Conservation (phyloP, 2,888 invertebrate species). For the Steinernema hermaphroditum region DNA sequence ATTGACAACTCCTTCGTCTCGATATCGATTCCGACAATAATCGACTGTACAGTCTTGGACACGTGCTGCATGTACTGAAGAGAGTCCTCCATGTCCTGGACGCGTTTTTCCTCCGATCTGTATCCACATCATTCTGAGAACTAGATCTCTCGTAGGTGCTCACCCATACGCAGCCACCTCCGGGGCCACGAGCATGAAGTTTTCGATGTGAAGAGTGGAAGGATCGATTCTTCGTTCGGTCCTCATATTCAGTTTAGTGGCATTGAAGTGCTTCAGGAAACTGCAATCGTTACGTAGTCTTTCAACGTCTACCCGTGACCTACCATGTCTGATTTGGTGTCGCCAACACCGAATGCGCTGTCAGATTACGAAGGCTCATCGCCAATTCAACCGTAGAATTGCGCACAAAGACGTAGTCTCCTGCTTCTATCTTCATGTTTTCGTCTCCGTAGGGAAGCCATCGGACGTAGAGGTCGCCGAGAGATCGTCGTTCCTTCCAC, state of each 20-base stretch:
- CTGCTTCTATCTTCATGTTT: not conserved
- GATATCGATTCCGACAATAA: not conserved
- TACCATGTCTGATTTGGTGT: not conserved
- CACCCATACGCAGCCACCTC: not conserved
- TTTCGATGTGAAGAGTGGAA: not conserved
- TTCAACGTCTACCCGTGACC: too few relatives aligned
- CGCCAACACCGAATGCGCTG: not conserved
- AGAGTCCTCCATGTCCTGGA: not conserved
- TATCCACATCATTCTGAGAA: not conserved
- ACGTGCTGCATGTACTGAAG: not conserved
- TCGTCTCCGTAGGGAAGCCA: slow-evolving; percentile 4
- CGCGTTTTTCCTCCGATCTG: not conserved
- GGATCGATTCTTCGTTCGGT: not conserved
- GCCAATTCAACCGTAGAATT: not conserved
- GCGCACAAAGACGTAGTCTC: not conserved
- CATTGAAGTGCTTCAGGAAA: not conserved
- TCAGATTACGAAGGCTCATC: not conserved
- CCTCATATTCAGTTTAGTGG: not conserved
- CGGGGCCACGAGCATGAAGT: not conserved
- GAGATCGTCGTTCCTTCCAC: not conserved
- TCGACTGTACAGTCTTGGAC: not conserved
- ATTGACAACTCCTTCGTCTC: not conserved
- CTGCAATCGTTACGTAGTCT: not conserved
- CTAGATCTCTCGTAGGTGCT: not conserved
- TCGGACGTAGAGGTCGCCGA: not conserved